Percentiles rank a stretch among this genome's conserved stretches.
phyloP scores from a whole-genome alignment of 2,888 invertebrate genomes.

The Drosophila eohydei region DNA sequence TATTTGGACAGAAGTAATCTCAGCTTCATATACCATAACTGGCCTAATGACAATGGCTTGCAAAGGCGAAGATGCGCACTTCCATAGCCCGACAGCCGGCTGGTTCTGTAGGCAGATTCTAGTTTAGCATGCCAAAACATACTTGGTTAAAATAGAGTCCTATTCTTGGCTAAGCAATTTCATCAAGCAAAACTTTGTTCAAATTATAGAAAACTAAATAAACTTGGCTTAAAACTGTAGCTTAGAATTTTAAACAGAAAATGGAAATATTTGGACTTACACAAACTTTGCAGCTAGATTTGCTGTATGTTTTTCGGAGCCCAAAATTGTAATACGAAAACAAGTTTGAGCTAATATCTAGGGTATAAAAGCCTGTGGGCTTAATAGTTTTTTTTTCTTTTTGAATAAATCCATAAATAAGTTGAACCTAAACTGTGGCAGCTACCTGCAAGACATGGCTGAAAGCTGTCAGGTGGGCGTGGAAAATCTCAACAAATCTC shows the following conservation, averaged over 20 bases:
- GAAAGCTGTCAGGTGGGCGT: slow-evolving; percentile 46
- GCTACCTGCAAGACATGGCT: slow-evolving; percentile 53
- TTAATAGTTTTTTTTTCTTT: slow-evolving; percentile 2
- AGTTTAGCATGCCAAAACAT: not conserved
- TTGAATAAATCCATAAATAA: slow-evolving; percentile 56
- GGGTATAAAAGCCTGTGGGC: slow-evolving; percentile 25
- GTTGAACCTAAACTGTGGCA: slow-evolving; percentile 38
- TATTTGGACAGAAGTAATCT: no score
- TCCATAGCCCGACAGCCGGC: not conserved
- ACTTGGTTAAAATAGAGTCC: not conserved
- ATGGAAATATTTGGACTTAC: not conserved
- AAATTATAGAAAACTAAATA: not conserved
- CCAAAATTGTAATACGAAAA: not conserved
- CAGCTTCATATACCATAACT: no score
- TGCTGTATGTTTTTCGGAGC: not conserved
- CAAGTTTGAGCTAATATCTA: slow-evolving; percentile 1
- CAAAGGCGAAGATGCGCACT: no score
- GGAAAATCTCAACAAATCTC: slow-evolving; percentile 50
- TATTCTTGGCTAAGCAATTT: not conserved
- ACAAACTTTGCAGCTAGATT: not conserved
- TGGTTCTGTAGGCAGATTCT: not conserved
- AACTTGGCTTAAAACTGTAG: not conserved
- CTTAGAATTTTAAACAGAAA: not conserved
- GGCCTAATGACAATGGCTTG: no score
- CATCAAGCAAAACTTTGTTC: not conserved